Base-by-base conservation (phyloP, 2,113 vertebrate species). In the Hystrix cristata region DNA sequence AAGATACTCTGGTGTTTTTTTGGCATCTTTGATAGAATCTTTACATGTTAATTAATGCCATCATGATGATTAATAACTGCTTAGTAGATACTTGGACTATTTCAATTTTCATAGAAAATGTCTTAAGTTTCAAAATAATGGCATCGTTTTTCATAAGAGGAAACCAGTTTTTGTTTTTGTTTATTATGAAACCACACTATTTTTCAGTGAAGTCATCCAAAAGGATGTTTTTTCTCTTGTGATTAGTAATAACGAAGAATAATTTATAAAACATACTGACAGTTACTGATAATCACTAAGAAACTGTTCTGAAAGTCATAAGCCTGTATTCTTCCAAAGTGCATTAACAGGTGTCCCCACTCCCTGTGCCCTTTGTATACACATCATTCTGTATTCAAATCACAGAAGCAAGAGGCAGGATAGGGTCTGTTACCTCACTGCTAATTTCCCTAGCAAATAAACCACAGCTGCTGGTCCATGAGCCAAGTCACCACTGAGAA, bases 391-490 rank as follows among this genome's bases (percentile, higher is more conserved):
- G 90, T 98, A 99, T 99, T 99, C 99, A 99, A 99, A 99, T 99
- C 98, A 95, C 90, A 97, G 96, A 98, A 97, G 98, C 98, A 97
- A 97, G 98, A 97, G 98, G 98, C 98, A 98, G 98, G 98, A 97
- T 96, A 98, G 98, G 98, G 97, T 97, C 98, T 99, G 97, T 98
- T 98, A 98, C 98, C 98, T 99, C 98, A 91, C 78, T 98, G 96
- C 98, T 98, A 89, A 99, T 99, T 99, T 99, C 98, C 98, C 98
- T 99, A 86, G 98, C 99, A 99, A 99, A 99, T 98, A 98, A 98
- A 98, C 55, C 97, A 97, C 98, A 98, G 99, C 98, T 98, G 98
- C 98, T 97, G 97, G 97, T 95, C 97, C 96, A 97, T 97, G 93
- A 96, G 96, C 86, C 82, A 93, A 85, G 67, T 98, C 71, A 74